Base-by-base conservation (phyloP, 1,140 invertebrate genomes). In the Grapholita molesta region DNA sequence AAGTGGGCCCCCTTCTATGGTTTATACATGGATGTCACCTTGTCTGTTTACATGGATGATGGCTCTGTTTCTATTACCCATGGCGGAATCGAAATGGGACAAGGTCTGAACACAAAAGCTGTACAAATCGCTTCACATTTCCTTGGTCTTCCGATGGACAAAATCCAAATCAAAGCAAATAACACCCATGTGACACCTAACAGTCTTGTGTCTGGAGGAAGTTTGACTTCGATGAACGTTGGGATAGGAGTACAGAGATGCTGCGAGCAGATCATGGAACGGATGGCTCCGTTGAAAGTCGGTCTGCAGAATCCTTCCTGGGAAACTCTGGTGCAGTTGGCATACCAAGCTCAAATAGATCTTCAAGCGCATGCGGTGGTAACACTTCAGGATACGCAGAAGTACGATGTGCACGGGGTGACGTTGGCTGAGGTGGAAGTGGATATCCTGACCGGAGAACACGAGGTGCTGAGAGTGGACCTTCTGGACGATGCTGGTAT, bases 21-120 rank as follows among this genome's bases (percentile, higher is more conserved):
- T 38, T 93, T 93, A 15, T 89, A 93, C 42, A 95, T 89, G 70
- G 92, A 93, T 68, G 93, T 93, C 0, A 86, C 94, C 21, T 92
- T 97, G 1, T 94, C 95, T 4, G 93, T 97, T 64, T 96, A 94
- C 83, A 94, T 94, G 33, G 82, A 88, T 1, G 96, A 96, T 89
- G 96, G 96, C 9, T 95, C 95, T 1, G 95, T 97, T 1, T 92
- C 94, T 0, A 90, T 97, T 32, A 87, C 93, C 9, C 95, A 96
- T 77, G 95, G 94, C 61, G 96, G 96, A 30, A 94, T 96, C 38
- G 96, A 97, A 92, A 95, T 95, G 81, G 96, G 96, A 7, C 96
- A 97, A 91, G 96, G 96, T 8, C 94, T 97, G 71, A 95, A 94
- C 73, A 94, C 93, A 0, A 81, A 96, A 95, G 93, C 94, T 3